Evolutionary conservation across 2,888 invertebrate genomes (phyloP).

Genomic region (Drosophila borborema): DNA sequence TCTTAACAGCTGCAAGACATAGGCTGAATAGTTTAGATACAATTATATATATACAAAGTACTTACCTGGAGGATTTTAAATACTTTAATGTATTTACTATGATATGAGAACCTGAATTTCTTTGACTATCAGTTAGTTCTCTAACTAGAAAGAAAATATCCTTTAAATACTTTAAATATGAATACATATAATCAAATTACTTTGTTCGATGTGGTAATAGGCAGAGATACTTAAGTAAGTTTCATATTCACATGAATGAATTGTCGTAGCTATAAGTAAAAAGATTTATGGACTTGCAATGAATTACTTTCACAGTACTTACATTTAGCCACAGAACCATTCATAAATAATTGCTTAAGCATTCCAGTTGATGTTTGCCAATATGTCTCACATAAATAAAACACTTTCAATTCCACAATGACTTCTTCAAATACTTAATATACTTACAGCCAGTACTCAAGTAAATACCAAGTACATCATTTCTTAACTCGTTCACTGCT

Average conservation of each 20-base stretch:
- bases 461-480: neutral
- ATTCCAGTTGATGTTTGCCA: too few relatives aligned
- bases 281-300: too few relatives aligned
- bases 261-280: too few relatives aligned
- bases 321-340: neutral
- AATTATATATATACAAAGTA: neutral
- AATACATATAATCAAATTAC: neutral
- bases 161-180: neutral
- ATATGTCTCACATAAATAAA: neutral
- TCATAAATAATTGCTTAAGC: neutral
- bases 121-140: neutral
- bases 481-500: conserved; percentile 3
- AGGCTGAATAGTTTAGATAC: neutral
- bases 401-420: neutral
- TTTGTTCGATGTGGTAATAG: neutral
- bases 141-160: neutral
- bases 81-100: neutral
- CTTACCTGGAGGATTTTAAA: neutral
- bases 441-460: neutral
- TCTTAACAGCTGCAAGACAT: neutral
- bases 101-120: neutral
- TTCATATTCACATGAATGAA: neutral
- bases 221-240: neutral
- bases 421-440: neutral
- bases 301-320: neutral